Evolutionary conservation across 2,888 invertebrate species (phyloP).

Genomic region (Lochmaea capreae): DNA sequence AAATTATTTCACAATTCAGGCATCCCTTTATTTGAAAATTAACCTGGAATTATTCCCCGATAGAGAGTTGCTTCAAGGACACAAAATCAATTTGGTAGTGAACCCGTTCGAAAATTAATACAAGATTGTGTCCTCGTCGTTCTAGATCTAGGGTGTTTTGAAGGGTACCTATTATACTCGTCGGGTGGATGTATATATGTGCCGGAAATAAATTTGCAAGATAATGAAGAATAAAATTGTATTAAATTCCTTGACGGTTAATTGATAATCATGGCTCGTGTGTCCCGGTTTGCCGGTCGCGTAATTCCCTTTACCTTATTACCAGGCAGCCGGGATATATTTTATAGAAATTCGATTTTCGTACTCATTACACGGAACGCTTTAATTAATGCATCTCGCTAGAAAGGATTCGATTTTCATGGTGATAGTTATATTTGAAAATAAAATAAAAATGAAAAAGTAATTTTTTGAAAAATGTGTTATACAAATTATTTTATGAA

Average conservation of each 20-base stretch:
- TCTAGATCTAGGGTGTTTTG: not conserved
- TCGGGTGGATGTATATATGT: constrained; percentile 28
- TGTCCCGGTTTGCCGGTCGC: constrained; percentile 41
- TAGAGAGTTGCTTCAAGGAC: constrained; percentile 22
- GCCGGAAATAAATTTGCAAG: constrained; percentile 43
- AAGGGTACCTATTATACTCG: constrained; percentile 33
- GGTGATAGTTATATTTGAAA: not conserved
- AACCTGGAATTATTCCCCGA: not conserved
- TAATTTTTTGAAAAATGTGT: too few relatives aligned
- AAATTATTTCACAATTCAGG: not conserved
- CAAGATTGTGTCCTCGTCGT: constrained; percentile 28
- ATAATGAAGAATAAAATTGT: constrained; percentile 45
- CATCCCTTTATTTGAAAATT: not conserved
- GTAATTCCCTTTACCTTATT: constrained; percentile 51
- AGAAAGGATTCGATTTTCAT: not conserved
- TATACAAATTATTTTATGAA: too few relatives aligned
- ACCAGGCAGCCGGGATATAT: constrained; percentile 47
- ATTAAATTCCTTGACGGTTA: constrained; percentile 50
- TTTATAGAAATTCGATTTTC: constrained; percentile 54
- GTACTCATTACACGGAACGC: constrained; percentile 42
- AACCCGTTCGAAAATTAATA: constrained; percentile 42
- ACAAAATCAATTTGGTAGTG: constrained; percentile 37
- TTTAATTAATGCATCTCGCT: constrained; percentile 38
- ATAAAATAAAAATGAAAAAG: too few relatives aligned
- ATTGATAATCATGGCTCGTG: constrained; percentile 51